Evolutionary conservation across 2,888 invertebrate genomes (phyloP), one percentile per base, ranked within the genome.

Genomic region (Leptinotarsa haldemani): DNA sequence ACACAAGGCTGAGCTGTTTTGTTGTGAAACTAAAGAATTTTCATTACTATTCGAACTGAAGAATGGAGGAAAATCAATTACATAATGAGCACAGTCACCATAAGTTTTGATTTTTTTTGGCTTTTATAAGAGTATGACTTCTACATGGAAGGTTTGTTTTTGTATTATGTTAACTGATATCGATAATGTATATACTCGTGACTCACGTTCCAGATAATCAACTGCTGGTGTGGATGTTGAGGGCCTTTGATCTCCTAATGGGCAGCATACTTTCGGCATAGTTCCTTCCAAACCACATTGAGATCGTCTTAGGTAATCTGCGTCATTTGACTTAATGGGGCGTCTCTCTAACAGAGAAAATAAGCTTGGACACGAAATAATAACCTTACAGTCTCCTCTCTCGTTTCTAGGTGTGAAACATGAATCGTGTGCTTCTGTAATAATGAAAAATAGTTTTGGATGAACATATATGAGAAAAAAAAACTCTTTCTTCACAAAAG

Each of bases 221-320:
- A 25, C n/a, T 1, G n/a, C n/a, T 40, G 75, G 73, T 13, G 30
- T 50, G 18, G 71, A 5, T 12, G 74, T 70, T 18, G 69, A 16
- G 22, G 65, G 53, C 65, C 63, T 58, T 61, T 65, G 58, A 65
- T 53, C 69, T 25, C 71, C 67, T 20, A 79, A 46, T 4, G 85
- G 83, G 76, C 87, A 90, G 79, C 90, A 90, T 61, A 94, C 94
- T 85, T 90, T 89, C 1, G 94, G 93, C 9, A 88, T 81, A 68
- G 82, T 82, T 0, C 90, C 90, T 4, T 89, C 87, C 79, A 91
- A 92, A 0, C 94, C 93, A 81, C 95, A 95, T 78, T 93, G 92
- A 9, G 94, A 90, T 64, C 88, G 87, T 75, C 91, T 89, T 63
- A 95, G 86, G 77, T 90, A 90, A 16, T 86, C 83, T 0, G 89